These are phyloP conservation scores for Aphis craccivora DNA, from an alignment of 1,140 invertebrate species.

Conservation along the genomic window DNA sequence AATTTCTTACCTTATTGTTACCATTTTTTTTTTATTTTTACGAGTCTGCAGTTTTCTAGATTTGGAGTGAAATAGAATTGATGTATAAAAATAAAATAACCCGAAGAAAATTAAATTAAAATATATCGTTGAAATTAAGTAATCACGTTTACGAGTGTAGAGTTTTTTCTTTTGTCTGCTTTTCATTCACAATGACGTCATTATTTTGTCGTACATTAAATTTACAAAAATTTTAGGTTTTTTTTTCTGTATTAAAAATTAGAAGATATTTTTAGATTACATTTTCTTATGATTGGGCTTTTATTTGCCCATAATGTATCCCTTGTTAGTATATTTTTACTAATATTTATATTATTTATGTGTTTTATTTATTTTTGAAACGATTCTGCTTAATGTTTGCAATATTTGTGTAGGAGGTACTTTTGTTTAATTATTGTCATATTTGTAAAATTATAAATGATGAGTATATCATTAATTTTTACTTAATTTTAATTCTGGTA, in stretches of 20 bases:
- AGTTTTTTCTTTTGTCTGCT: not conserved
- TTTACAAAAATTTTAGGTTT: not conserved
- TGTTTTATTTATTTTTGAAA: not conserved
- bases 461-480: not conserved
- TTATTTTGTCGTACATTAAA: not conserved
- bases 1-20: no score
- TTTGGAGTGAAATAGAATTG: not conserved
- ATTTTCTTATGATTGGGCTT: not conserved
- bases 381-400: not conserved
- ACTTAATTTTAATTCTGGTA: not conserved
- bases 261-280: not conserved
- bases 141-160: not conserved
- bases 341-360: not conserved
- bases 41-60: not conserved
- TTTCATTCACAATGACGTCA: not conserved
- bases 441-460: not conserved
- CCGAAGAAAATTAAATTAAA: not conserved
- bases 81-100: not conserved
- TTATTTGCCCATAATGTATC: not conserved
- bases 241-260: not conserved
- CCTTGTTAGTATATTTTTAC: not conserved
- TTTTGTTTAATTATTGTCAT: not conserved
- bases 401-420: not conserved
- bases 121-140: not conserved
- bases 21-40: not conserved